Evolutionary conservation across 2,888 invertebrate species (phyloP).

Genomic region (Crocallis elinguaria): DNA sequence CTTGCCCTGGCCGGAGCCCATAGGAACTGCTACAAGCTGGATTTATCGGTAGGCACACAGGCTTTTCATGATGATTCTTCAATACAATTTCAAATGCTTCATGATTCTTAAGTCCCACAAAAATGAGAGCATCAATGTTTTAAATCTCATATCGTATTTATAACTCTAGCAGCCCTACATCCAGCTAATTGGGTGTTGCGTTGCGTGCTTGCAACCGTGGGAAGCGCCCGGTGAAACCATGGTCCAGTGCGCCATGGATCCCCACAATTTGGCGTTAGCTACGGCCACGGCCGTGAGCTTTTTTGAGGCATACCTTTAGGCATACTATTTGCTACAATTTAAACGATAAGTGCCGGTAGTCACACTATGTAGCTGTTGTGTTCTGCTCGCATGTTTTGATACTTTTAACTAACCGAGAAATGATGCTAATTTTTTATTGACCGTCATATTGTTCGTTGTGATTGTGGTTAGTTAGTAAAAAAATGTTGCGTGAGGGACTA

Average conservation of each 20-base stretch:
- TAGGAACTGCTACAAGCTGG: no score
- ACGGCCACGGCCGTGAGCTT: conserved; percentile 53
- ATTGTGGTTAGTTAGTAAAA: conserved; percentile 12
- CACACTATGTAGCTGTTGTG: conserved; percentile 31
- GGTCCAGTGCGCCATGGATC: conserved; percentile 37
- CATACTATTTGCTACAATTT: conserved; percentile 33
- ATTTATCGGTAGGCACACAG: no score
- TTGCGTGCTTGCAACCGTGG: conserved; percentile 77
- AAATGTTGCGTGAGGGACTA: conserved; percentile 18
- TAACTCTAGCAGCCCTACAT: conserved; percentile 37
- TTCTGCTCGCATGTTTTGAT: conserved; percentile 26
- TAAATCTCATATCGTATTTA: no score
- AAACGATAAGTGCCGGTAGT: conserved; percentile 32
- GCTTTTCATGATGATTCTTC: no score
- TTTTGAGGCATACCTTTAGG: conserved; percentile 21
- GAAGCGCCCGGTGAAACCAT: conserved; percentile 70
- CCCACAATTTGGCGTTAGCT: conserved; percentile 67
- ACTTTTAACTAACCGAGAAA: neutral
- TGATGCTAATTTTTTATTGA: conserved; percentile 14
- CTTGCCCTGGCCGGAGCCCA: no score
- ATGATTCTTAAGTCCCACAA: no score
- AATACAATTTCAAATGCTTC: no score
- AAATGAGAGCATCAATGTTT: no score
- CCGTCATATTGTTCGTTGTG: conserved; percentile 5
- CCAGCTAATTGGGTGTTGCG: conserved; percentile 56